Percentiles rank a stretch among this genome's conserved stretches.
These are phyloP conservation scores for Anomalospiza imberbis DNA, from an alignment of 2,797 vertebrate genomes.

Conservation along the genomic window DNA sequence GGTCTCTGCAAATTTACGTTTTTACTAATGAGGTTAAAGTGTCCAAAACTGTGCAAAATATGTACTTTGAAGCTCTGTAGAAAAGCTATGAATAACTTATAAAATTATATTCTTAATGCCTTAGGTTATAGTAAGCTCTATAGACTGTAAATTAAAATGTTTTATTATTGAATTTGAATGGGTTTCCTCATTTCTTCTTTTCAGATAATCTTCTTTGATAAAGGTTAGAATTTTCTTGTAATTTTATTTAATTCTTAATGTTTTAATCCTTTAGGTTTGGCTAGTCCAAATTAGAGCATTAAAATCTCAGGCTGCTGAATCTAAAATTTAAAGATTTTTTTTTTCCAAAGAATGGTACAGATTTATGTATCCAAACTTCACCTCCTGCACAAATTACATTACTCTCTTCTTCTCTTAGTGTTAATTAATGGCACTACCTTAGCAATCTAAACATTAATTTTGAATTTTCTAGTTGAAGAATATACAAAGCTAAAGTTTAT, in stretches of 20 bases:
- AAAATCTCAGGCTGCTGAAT: background rate
- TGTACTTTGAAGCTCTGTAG: background rate
- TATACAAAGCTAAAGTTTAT: background rate
- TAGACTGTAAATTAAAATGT: background rate
- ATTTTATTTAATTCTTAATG: background rate
- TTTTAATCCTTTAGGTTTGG: background rate
- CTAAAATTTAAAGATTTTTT: background rate
- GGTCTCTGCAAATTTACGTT: background rate
- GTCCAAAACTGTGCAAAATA: background rate
- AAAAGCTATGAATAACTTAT: background rate
- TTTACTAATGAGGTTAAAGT: background rate
- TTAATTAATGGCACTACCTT: background rate
- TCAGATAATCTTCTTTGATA: background rate
- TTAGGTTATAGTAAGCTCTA: constrained; percentile 1
- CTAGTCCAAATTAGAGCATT: background rate
- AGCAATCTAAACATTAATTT: background rate
- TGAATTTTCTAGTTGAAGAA: background rate
- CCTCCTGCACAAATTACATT: background rate
- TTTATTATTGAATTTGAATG: background rate
- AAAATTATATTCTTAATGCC: background rate
- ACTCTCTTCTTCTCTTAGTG: background rate
- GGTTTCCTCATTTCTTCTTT: background rate
- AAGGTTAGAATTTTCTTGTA: background rate
- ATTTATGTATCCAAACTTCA: background rate
- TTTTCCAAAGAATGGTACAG: background rate